phyloP scores from a whole-genome alignment of 2,113 vertebrate genomes.

The Tricholaema leucomelas region DNA sequence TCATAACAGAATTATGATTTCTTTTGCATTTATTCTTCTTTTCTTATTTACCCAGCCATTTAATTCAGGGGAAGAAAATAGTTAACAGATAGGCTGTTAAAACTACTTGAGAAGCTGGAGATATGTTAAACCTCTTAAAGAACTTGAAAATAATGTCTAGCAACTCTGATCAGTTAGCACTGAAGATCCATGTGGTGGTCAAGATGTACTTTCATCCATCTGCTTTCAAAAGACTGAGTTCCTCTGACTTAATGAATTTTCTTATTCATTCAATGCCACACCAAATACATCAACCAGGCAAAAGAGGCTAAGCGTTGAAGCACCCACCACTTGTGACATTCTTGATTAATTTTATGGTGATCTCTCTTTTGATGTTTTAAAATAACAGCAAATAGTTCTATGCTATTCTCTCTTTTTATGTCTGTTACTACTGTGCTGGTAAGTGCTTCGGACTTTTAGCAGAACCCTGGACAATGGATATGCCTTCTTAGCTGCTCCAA shows the following conservation, averaged over 20 bases:
- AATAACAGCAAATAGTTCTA: background rate
- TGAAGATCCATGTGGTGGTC: background rate
- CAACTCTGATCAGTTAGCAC: background rate
- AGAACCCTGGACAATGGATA: background rate
- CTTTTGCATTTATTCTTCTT: background rate
- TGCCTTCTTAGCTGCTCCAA: background rate
- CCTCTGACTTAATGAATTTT: background rate
- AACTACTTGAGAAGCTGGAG: background rate
- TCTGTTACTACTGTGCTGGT: background rate
- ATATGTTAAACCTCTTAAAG: background rate
- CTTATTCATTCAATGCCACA: background rate
- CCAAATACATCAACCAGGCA: background rate
- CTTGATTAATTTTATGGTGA: background rate
- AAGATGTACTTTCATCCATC: background rate
- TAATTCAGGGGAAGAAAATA: background rate
- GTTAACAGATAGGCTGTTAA: background rate
- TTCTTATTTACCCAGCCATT: background rate
- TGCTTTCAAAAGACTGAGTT: background rate
- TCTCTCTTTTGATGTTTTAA: background rate
- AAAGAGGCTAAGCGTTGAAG: background rate
- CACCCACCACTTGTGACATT: background rate
- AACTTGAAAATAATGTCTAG: background rate
- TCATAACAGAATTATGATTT: background rate
- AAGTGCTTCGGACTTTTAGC: background rate
- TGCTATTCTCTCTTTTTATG: background rate